Percentiles rank a stretch among this genome's conserved stretches.
Evolutionary conservation across 1,140 invertebrate genomes (phyloP).

Genomic region (Ctenoplectra terminalis): DNA sequence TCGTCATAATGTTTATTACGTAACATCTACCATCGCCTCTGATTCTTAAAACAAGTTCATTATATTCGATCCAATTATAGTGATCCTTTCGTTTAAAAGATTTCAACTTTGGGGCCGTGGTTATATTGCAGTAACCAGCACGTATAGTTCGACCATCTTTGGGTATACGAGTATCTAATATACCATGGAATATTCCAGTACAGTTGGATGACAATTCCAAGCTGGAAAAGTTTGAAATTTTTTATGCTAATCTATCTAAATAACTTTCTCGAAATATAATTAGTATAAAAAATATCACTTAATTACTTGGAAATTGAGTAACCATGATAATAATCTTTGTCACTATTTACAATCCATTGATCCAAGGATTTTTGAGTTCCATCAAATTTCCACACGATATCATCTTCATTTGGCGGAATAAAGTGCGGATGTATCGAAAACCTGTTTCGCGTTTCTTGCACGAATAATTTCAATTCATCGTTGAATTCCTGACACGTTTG

Average conservation of each 20-base stretch:
- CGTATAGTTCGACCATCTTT: slow-evolving; percentile 90
- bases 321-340: slow-evolving; percentile 92
- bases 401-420: slow-evolving; percentile 86
- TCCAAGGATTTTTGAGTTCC: slow-evolving; percentile 85
- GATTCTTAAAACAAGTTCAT: slow-evolving; percentile 92
- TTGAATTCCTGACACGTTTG: slow-evolving; percentile 87
- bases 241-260: neutral
- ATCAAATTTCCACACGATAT: slow-evolving; percentile 88
- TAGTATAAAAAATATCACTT: slow-evolving; percentile 17
- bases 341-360: slow-evolving; percentile 89
- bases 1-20: slow-evolving; percentile 90
- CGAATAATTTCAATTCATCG: slow-evolving; percentile 86
- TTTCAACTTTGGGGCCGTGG: slow-evolving; percentile 87
- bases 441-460: slow-evolving; percentile 87
- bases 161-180: slow-evolving; percentile 87
- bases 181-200: slow-evolving; percentile 90
- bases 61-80: slow-evolving; percentile 91
- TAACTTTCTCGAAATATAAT: neutral
- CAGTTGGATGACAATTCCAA: slow-evolving; percentile 87
- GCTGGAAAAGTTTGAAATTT: slow-evolving; percentile 63
- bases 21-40: slow-evolving; percentile 96
- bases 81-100: slow-evolving; percentile 90
- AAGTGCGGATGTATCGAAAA: slow-evolving; percentile 85
- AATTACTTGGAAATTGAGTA: slow-evolving; percentile 86
- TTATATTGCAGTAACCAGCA: slow-evolving; percentile 91